Percentiles rank a stretch among this genome's conserved stretches.
Conservation (phyloP, 2,888 invertebrate species). For the Eilema sororculum region DNA sequence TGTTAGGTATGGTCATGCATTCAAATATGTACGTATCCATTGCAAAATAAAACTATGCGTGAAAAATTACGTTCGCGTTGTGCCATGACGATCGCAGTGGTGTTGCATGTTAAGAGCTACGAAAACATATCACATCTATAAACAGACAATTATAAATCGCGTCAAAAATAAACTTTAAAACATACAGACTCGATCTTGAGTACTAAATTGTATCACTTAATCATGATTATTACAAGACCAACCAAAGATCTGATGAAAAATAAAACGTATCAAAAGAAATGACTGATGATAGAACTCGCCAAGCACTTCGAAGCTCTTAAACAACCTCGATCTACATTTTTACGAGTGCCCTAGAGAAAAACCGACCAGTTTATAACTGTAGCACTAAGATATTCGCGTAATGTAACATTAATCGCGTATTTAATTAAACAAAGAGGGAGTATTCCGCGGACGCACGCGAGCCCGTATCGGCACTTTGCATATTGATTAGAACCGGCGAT, state of each 20-base stretch:
- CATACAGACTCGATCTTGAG: background rate
- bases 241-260: background rate
- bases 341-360: slow-evolving; percentile 45
- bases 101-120: background rate
- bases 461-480: slow-evolving; percentile 65
- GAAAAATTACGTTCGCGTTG: too few species aligned
- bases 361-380: slow-evolving; percentile 48
- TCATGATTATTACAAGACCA: background rate
- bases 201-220: background rate
- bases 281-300: background rate
- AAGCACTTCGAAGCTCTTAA: slow-evolving; percentile 24
- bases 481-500: slow-evolving; percentile 73
- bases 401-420: slow-evolving; percentile 64
- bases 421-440: slow-evolving; percentile 61
- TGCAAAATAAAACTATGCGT: too few species aligned
- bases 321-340: slow-evolving; percentile 50
- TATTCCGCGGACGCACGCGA: slow-evolving; percentile 58
- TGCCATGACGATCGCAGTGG: background rate
- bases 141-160: background rate
- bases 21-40: background rate
- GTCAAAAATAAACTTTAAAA: background rate
- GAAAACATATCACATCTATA: background rate
- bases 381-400: slow-evolving; percentile 58
- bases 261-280: background rate
- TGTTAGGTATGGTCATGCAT: background rate